Conservation (phyloP, 2,797 vertebrate species). For the Tenualosa thibaudeaui region DNA sequence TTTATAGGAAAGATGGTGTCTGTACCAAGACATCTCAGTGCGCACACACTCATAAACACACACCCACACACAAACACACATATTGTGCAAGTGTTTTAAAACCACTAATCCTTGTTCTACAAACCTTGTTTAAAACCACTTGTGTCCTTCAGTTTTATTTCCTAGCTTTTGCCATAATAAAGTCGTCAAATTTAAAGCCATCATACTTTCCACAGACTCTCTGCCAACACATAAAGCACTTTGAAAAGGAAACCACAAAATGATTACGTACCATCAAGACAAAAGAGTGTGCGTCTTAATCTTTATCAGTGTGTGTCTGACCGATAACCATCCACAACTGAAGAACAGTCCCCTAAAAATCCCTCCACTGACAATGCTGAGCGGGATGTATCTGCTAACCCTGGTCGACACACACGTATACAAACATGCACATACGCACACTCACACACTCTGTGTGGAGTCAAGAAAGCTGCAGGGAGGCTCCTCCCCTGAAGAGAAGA, state of each 20-base stretch:
- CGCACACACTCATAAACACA: background rate
- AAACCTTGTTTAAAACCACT: no score
- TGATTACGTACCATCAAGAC: conserved; percentile 75
- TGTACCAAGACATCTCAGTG: background rate
- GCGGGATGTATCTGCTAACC: conserved; percentile 44
- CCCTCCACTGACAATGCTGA: conserved; percentile 39
- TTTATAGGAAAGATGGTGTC: background rate
- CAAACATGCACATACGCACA: conserved; percentile 43
- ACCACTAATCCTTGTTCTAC: background rate
- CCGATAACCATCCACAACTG: conserved; percentile 38
- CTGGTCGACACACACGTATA: conserved; percentile 40
- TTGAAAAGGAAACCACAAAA: conserved; percentile 45
- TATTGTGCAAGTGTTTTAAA: background rate
- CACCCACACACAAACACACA: background rate
- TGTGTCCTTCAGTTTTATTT: no score
- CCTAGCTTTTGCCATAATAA: background rate
- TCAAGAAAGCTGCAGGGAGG: conserved; percentile 30
- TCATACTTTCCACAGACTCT: conserved; percentile 41
- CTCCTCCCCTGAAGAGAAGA: conserved; percentile 63
- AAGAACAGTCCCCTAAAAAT: conserved; percentile 52
- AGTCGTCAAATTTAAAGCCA: background rate
- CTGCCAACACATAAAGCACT: background rate
- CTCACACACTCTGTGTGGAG: conserved; percentile 47
- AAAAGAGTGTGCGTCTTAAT: conserved; percentile 45
- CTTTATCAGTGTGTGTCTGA: conserved; percentile 39